phyloP scores from a whole-genome alignment of 2,888 invertebrate genomes.

The Crocallis elinguaria region DNA sequence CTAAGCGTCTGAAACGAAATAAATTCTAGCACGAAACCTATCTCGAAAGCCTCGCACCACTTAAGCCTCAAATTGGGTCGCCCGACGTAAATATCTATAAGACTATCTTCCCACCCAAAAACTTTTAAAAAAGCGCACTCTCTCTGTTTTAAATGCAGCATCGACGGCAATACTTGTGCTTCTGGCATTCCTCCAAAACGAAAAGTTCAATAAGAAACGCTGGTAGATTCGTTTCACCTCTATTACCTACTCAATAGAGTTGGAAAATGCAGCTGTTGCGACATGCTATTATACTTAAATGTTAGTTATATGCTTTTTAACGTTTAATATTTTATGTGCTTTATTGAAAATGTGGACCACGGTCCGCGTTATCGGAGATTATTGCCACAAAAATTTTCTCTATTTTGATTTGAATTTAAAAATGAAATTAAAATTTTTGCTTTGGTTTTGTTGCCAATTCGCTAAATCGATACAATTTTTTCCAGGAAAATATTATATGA shows the following conservation, averaged over 20 bases:
- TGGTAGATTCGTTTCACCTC: conserved; percentile 6
- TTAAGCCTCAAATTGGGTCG: conserved; percentile 35
- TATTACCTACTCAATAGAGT: conserved; percentile 16
- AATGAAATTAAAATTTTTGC: background rate
- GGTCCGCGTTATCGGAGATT: conserved; percentile 2
- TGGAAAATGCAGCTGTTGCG: conserved; percentile 5
- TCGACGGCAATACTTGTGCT: conserved; percentile 28
- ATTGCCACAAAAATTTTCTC: background rate
- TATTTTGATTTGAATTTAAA: conserved; percentile 1
- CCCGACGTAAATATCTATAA: conserved; percentile 32
- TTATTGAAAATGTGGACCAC: conserved; percentile 32
- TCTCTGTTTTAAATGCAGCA: conserved; percentile 29
- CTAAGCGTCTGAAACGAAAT: conserved; percentile 8
- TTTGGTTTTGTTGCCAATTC: background rate
- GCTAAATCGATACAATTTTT: background rate
- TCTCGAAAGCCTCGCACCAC: conserved; percentile 18
- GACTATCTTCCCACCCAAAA: conserved; percentile 26
- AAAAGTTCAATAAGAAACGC: conserved; percentile 22
- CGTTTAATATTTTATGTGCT: conserved; percentile 35
- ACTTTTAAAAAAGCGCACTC: conserved; percentile 30
- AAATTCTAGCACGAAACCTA: conserved; percentile 12
- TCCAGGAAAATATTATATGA: background rate
- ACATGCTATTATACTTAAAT: conserved; percentile 15
- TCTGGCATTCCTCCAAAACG: conserved; percentile 33
- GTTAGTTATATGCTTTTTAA: conserved; percentile 36